Conservation (phyloP, 2,888 invertebrate species). For the Dryomyza anilis region DNA sequence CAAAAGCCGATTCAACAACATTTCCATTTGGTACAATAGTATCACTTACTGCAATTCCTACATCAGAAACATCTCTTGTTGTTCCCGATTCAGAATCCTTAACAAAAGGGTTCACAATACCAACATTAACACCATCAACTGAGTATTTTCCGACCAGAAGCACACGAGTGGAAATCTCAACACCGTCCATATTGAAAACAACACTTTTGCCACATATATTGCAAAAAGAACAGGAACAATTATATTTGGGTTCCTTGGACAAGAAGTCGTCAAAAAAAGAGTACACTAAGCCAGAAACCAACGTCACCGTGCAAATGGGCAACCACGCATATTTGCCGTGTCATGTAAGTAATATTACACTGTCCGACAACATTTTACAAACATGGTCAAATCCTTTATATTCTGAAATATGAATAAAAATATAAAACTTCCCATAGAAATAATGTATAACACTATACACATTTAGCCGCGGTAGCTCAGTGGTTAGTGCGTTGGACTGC, state of each 20-base stretch:
- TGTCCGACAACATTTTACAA: too few relatives aligned
- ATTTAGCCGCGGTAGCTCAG: too few relatives aligned
- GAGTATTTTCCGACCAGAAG: slow-evolving; percentile 54
- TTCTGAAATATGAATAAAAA: too few relatives aligned
- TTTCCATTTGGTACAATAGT: too few relatives aligned
- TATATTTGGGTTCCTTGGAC: slow-evolving; percentile 49
- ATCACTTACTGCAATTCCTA: too few relatives aligned
- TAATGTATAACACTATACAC: too few relatives aligned
- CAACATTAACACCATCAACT: slow-evolving; percentile 55
- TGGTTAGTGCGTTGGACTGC: too few relatives aligned
- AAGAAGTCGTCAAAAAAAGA: slow-evolving; percentile 24
- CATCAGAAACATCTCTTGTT: too few relatives aligned
- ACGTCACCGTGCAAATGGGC: slow-evolving; percentile 88
- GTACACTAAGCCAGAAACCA: too few relatives aligned
- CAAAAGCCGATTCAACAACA: too few relatives aligned
- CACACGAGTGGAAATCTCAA: slow-evolving; percentile 47
- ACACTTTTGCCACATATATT: slow-evolving; percentile 26
- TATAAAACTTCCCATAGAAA: too few relatives aligned
- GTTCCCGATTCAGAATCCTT: slow-evolving; percentile 47
- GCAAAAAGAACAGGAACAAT: slow-evolving; percentile 45
- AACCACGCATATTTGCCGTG: slow-evolving; percentile 91
- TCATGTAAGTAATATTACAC: slow-evolving; percentile 67
- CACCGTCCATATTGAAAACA: slow-evolving; percentile 34
- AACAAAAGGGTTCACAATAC: slow-evolving; percentile 56
- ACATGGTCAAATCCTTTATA: too few relatives aligned